Evolutionary conservation across 2,888 invertebrate species (phyloP), one percentile per base, ranked within the genome.

Genomic region (Harmothoe impar): DNA sequence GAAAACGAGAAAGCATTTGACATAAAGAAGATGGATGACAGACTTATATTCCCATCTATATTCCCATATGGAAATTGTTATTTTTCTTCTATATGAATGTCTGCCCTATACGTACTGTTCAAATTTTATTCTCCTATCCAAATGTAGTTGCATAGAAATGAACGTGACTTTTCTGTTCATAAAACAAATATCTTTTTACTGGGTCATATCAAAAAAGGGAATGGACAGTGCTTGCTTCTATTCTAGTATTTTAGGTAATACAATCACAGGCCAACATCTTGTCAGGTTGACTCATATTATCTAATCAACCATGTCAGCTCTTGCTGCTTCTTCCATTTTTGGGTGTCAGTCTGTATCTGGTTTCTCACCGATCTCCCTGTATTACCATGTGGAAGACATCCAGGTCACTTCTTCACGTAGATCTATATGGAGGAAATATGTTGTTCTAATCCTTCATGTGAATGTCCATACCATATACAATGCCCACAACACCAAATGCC

Each of bases 221-320:
- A 52, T 52, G 17, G 12, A 15, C 54, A 10, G 17, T 52, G 10
- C 54, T 10, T 17, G 10, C 54, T 10, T 52, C 54, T 52, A 62
- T 62, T 20, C n/a, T 20, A 20, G 62, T 20, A 7, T 20, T 20
- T n/a, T 20, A n/a, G 23, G n/a, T 43, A 81, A 81, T 43, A 35
- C n/a, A 43, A 81, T 81, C 81, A 81, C 7, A 81, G 35, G 0
- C 81, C 33, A n/a, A 15, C 35, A 33, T 43, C 35, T 23, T 43
- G 81, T 43, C 81, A 43, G 3, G 81, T 43, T 81, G 81, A 81
- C 81, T 20, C 23, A 25, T 3, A 15, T 72, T 29, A 81, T 33
- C 43, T 43, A 81, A 81, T 81, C 35, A 43, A 35, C 20, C 43
- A 43, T 81, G 81, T 81, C 81, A 81, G 81, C 20, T 12, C n/a